A percentile compares a stretch with the other conserved stretches of the same genome.
These are phyloP conservation scores for Cephus spinipes DNA, from an alignment of 2,888 invertebrate species.

Conservation along the genomic window DNA sequence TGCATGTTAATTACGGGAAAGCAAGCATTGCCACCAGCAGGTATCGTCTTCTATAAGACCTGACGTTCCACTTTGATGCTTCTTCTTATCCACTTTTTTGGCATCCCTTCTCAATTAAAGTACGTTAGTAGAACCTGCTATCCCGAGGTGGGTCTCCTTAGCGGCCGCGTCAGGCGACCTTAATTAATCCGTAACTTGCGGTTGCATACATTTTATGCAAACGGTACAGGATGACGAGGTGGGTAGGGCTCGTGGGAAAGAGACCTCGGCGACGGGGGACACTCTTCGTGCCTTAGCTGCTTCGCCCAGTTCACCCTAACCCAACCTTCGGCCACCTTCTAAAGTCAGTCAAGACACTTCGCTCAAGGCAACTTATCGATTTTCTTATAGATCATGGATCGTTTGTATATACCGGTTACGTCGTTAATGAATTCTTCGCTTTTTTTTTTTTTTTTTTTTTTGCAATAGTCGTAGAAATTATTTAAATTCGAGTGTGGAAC, in stretches of 20 bases:
- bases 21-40: neutral
- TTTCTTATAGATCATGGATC: neutral
- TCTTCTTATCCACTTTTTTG: neutral
- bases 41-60: neutral
- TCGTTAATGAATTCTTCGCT: neutral
- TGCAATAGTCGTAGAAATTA: neutral
- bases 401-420: neutral
- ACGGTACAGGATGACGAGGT: conserved; percentile 20
- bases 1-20: neutral
- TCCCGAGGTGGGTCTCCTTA: neutral
- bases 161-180: conserved; percentile 19
- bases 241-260: conserved; percentile 37
- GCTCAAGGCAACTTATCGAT: neutral
- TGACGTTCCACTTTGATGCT: neutral
- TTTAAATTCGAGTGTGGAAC: neutral
- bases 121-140: neutral
- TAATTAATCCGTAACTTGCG: conserved; percentile 35
- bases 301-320: neutral
- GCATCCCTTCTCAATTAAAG: neutral
- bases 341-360: neutral
- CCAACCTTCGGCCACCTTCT: neutral
- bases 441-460: neutral
- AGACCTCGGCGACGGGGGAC: conserved; percentile 19
- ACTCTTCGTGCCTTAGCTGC: neutral
- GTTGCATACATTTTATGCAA: conserved; percentile 18